phyloP scores from a whole-genome alignment of 2,113 vertebrate genomes.

The Junco hyemalis region DNA sequence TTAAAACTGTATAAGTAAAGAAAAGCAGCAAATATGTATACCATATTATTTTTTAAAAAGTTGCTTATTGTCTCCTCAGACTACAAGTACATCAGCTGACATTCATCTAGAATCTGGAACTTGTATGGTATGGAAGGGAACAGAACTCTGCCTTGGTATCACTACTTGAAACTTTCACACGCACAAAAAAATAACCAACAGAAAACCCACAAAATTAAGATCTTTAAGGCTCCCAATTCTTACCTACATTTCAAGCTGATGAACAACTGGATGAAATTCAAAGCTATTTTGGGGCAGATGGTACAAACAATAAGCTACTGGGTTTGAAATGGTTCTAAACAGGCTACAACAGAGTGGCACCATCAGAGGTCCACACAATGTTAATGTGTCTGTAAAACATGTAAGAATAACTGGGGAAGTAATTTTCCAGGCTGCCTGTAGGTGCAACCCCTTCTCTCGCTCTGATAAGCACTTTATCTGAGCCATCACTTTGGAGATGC shows the following conservation, averaged over 20 bases:
- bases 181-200: not conserved
- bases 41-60: not conserved
- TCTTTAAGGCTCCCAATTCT: not conserved
- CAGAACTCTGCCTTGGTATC: not conserved
- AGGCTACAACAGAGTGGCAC: not conserved
- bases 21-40: not conserved
- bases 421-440: not conserved
- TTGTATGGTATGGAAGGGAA: not conserved
- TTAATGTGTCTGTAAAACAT: not conserved
- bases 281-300: not conserved
- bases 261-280: not conserved
- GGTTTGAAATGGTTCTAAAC: not conserved
- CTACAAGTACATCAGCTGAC: rapidly evolving
- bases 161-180: not conserved
- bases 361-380: not conserved
- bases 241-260: not conserved
- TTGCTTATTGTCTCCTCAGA: not conserved
- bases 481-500: not conserved
- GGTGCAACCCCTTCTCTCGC: not conserved
- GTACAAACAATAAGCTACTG: not conserved
- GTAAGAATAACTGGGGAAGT: not conserved
- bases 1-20: not conserved
- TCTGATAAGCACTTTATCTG: not conserved
- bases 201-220: not conserved
- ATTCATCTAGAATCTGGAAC: not conserved